phyloP scores from a whole-genome alignment of 2,797 vertebrate species.

The Semaprochilodus insignis region DNA sequence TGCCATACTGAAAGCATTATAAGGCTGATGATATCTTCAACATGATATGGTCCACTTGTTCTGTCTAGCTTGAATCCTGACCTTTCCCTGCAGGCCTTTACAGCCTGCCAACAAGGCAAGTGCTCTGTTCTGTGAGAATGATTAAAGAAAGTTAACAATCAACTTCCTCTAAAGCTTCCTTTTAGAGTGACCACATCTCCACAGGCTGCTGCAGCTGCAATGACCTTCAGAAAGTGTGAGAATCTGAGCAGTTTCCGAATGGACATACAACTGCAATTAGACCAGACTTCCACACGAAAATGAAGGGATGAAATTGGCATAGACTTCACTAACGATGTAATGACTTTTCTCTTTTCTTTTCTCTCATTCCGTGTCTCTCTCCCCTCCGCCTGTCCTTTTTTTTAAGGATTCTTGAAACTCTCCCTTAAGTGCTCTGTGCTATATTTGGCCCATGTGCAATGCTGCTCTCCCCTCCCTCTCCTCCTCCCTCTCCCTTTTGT shows the following conservation, averaged over 20 bases:
- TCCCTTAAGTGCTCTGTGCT: conserved; percentile 28
- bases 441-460: conserved; percentile 49
- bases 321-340: conserved; percentile 20
- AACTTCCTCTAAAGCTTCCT: conserved; percentile 22
- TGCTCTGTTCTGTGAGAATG: conserved; percentile 13
- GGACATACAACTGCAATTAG: conserved; percentile 5
- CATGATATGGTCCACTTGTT: conserved; percentile 5
- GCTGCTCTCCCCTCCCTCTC: not conserved
- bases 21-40: conserved; percentile 11
- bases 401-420: conserved; percentile 17
- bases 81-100: not conserved
- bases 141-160: conserved; percentile 42
- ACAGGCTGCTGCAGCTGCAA: not conserved
- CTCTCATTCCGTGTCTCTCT: not conserved
- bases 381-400: not conserved
- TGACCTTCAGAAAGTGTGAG: conserved; percentile 33
- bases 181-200: not conserved
- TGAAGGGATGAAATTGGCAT: conserved; percentile 2
- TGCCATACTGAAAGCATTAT: conserved; percentile 1
- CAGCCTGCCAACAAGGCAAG: conserved; percentile 16
- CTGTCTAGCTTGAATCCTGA: conserved; percentile 19
- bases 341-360: conserved; percentile 7
- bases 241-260: not conserved
- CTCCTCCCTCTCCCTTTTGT: conserved; percentile 10
- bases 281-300: not conserved